These are phyloP conservation scores for Micrasema longulum DNA, from an alignment of 1,140 invertebrate species.

Conservation along the genomic window DNA sequence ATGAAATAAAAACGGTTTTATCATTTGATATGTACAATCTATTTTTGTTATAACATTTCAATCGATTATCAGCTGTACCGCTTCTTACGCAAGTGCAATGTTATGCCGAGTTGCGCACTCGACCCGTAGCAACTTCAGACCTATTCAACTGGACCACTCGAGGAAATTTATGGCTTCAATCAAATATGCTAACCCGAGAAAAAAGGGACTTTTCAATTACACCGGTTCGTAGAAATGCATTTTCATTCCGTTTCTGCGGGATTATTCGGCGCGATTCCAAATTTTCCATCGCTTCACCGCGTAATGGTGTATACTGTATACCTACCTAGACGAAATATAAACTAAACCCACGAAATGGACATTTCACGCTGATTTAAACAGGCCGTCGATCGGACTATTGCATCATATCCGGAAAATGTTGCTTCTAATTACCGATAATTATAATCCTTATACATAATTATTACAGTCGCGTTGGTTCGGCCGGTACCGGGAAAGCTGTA, in stretches of 20 bases:
- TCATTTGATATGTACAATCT: not conserved
- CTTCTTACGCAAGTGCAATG: slow-evolving; percentile 42
- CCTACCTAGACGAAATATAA: too few relatives aligned
- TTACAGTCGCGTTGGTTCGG: not conserved
- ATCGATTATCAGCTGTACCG: slow-evolving; percentile 20
- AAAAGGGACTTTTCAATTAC: not conserved
- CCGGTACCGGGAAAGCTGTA: slow-evolving; percentile 20
- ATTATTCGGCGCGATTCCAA: not conserved
- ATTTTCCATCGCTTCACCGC: too few relatives aligned
- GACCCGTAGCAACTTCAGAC: slow-evolving; percentile 44
- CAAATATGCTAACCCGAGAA: not conserved
- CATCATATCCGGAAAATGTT: not conserved
- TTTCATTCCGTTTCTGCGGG: not conserved
- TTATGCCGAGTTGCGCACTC: slow-evolving; percentile 30
- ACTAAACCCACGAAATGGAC: too few relatives aligned
- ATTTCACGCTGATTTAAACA: not conserved
- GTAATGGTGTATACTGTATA: too few relatives aligned
- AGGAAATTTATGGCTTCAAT: not conserved
- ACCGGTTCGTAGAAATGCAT: not conserved
- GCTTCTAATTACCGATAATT: not conserved
- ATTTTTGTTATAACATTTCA: slow-evolving; percentile 9
- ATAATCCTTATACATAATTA: not conserved
- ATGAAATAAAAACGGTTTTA: too few relatives aligned
- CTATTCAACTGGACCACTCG: slow-evolving; percentile 5
- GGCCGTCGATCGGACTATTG: not conserved